phyloP scores from a whole-genome alignment of 2,113 vertebrate species.

The Antigone vipio region DNA sequence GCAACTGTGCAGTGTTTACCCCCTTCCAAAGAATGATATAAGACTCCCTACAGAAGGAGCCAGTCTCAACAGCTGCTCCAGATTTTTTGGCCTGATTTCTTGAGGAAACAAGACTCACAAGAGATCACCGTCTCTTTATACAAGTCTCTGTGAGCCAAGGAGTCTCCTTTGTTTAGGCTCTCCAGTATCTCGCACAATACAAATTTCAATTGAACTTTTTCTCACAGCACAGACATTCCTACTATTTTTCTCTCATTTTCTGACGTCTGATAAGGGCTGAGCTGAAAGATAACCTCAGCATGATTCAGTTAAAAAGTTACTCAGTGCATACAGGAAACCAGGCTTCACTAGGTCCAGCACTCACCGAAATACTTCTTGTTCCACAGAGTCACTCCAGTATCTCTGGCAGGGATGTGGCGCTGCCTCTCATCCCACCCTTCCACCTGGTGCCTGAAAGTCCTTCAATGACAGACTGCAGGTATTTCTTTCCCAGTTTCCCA shows the following conservation, averaged over 20 bases:
- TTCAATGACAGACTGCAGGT: not conserved
- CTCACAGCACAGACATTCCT: not conserved
- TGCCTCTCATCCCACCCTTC: not conserved
- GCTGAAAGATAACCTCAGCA: not conserved
- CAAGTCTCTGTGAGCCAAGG: not conserved
- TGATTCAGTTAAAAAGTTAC: not conserved
- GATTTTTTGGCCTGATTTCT: not conserved
- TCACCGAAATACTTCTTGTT: not conserved
- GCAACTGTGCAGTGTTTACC: not conserved
- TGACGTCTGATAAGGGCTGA: not conserved
- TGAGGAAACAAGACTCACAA: not conserved
- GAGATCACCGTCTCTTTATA: not conserved
- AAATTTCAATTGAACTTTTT: not conserved
- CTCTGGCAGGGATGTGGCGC: not conserved
- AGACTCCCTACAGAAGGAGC: not conserved
- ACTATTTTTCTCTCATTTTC: not conserved
- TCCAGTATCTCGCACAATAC: not conserved
- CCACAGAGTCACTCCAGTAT: not conserved
- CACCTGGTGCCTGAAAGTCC: not conserved
- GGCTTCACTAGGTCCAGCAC: not conserved
- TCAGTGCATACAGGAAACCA: not conserved
- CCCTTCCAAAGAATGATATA: not conserved
- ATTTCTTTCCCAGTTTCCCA: not conserved
- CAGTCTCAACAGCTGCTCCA: not conserved
- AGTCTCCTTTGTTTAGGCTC: not conserved